These are phyloP conservation scores for Drosophila barbarae DNA, from an alignment of 2,888 invertebrate genomes.

Conservation along the genomic window DNA sequence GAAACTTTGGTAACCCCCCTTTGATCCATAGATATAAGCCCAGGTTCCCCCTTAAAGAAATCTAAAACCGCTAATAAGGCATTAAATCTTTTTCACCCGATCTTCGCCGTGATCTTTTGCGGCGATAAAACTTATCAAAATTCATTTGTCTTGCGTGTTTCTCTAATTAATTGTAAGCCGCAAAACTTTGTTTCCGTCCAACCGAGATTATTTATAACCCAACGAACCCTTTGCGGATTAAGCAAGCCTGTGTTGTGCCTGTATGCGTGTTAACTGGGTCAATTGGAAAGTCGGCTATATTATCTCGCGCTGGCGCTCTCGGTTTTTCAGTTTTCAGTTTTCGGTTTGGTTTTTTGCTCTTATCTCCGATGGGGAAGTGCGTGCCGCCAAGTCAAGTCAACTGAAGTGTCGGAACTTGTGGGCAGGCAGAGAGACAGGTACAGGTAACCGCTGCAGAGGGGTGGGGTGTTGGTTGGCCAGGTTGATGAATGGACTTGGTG, in stretches of 20 bases:
- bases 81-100: constrained; percentile 22
- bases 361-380: constrained; percentile 36
- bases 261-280: constrained; percentile 47
- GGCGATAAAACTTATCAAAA: constrained; percentile 48
- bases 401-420: constrained; percentile 38
- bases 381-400: constrained; percentile 36
- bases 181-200: constrained; percentile 3
- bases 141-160: constrained; percentile 47
- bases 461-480: constrained; percentile 13
- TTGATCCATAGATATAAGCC: not conserved
- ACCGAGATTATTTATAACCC: constrained; percentile 12
- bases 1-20: not conserved
- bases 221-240: constrained; percentile 27
- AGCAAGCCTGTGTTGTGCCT: constrained; percentile 11
- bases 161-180: constrained; percentile 51
- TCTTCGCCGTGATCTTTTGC: constrained; percentile 16
- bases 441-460: constrained; percentile 3
- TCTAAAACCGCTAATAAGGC: constrained; percentile 32
- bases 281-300: constrained; percentile 62
- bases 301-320: constrained; percentile 42
- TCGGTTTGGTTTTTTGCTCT: constrained; percentile 25
- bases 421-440: constrained; percentile 29
- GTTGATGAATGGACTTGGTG: constrained; percentile 38
- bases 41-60: not conserved
- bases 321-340: constrained; percentile 24